Percentiles rank a stretch among this genome's conserved stretches.
Conservation (phyloP, 2,113 vertebrate genomes). For the Catharus fuscescens region DNA sequence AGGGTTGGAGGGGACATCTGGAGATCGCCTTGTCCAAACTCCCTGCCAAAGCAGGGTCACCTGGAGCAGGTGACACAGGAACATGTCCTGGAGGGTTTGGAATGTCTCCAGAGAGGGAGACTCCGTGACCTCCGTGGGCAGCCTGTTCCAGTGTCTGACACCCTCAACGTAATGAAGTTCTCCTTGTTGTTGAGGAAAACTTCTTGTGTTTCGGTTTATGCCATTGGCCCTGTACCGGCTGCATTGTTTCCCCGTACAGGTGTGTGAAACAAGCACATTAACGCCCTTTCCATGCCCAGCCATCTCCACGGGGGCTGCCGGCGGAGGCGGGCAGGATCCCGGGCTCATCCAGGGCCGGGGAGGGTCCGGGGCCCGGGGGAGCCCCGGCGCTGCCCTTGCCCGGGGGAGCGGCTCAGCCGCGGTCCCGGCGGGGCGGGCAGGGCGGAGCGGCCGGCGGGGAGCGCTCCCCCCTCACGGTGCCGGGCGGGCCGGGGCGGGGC, state of each 20-base stretch:
- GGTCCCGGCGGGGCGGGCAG: background rate
- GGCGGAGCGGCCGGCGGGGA: background rate
- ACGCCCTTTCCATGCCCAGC: background rate
- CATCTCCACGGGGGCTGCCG: background rate
- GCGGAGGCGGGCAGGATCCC: background rate
- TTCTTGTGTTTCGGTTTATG: background rate
- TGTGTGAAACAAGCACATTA: background rate
- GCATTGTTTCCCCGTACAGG: background rate
- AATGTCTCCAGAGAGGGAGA: background rate
- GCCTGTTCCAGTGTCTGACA: background rate
- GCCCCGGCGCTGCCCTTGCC: background rate
- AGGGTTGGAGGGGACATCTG: background rate
- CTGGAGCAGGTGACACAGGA: background rate
- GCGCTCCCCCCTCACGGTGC: background rate
- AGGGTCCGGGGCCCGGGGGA: rapidly evolving
- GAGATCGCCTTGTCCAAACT: background rate
- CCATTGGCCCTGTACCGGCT: background rate
- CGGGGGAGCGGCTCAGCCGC: background rate
- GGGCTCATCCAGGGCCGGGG: background rate
- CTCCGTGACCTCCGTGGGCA: background rate
- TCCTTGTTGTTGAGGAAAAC: background rate
- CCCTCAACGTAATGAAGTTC: background rate
- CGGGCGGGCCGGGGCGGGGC: background rate
- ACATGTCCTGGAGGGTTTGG: background rate
- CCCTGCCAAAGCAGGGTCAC: background rate